phyloP scores from a whole-genome alignment of 2,797 vertebrate genomes.

The Siniperca scherzeri region DNA sequence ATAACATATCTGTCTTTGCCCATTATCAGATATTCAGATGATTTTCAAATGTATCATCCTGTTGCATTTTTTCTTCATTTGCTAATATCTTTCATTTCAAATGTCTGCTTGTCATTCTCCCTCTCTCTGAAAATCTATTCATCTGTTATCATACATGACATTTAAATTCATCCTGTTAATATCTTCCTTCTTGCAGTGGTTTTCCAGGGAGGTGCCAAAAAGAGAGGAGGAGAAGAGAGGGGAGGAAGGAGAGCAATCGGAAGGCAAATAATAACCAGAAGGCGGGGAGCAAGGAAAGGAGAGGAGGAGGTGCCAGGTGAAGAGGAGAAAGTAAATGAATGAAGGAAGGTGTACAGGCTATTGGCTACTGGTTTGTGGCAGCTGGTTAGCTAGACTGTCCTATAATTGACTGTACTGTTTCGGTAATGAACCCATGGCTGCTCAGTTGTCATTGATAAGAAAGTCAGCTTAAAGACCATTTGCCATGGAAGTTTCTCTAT shows the following conservation, averaged over 20 bases:
- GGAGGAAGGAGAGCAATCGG: background rate
- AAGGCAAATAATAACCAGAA: slow-evolving; percentile 19
- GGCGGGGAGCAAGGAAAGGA: background rate
- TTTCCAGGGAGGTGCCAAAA: slow-evolving; percentile 23
- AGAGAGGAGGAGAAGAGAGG: slow-evolving; percentile 8
- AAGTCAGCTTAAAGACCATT: slow-evolving; percentile 2
- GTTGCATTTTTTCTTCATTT: slow-evolving; percentile 9
- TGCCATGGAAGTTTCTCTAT: background rate
- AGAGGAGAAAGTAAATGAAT: slow-evolving; percentile 16
- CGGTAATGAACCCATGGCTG: slow-evolving; percentile 11
- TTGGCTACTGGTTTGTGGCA: slow-evolving; percentile 1
- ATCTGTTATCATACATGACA: slow-evolving; percentile 56
- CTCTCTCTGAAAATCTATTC: slow-evolving; percentile 33
- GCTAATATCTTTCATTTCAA: slow-evolving; percentile 46
- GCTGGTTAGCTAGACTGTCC: slow-evolving; percentile 2
- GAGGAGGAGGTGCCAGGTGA: background rate
- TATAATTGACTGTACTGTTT: background rate
- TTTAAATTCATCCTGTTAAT: slow-evolving; percentile 54
- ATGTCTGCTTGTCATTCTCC: slow-evolving; percentile 33
- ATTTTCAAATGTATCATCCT: slow-evolving; percentile 55
- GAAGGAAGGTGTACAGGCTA: background rate
- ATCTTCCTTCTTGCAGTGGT: slow-evolving; percentile 38
- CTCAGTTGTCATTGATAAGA: background rate
- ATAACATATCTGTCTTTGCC: slow-evolving; percentile 33
- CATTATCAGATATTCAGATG: slow-evolving; percentile 59